Evolutionary conservation across 2,113 vertebrate genomes (phyloP).

Genomic region (Cephalopholis sonnerati): DNA sequence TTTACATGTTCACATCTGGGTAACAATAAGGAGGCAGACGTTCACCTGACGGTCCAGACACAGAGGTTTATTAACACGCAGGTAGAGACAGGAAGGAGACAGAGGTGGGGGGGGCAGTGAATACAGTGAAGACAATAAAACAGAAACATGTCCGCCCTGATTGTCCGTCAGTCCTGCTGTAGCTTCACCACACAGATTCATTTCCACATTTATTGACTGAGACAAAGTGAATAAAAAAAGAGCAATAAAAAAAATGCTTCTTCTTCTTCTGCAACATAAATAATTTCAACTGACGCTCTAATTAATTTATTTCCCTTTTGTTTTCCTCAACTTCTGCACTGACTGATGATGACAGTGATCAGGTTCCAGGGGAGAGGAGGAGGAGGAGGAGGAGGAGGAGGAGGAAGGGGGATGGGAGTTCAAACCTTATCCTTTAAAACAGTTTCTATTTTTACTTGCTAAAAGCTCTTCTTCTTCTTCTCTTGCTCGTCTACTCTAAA

Average conservation of each 20-base stretch:
- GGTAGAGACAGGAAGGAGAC: constrained; percentile 26
- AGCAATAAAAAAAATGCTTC: neutral
- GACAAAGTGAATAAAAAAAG: neutral
- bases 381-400: neutral
- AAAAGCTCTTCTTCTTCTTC: constrained; percentile 51
- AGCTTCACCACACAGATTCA: constrained; percentile 3
- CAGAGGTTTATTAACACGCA: constrained; percentile 82
- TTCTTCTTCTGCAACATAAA: constrained; percentile 7
- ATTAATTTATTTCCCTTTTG: constrained; percentile 26
- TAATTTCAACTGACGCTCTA: constrained; percentile 26
- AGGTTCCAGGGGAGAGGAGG: constrained; percentile 9
- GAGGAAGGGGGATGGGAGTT: neutral
- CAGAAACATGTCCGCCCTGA: constrained; percentile 31
- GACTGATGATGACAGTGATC: constrained; percentile 43
- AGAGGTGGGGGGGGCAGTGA: constrained; percentile 39
- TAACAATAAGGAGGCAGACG: too few species aligned
- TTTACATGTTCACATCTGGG: too few species aligned
- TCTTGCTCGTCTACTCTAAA: constrained; percentile 47
- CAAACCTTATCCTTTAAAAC: constrained; percentile 29
- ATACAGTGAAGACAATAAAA: constrained; percentile 53
- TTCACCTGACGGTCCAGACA: too few species aligned
- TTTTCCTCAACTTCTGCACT: constrained; percentile 29
- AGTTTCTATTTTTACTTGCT: constrained; percentile 63
- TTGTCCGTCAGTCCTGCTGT: constrained; percentile 26
- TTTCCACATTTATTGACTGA: constrained; percentile 19